Evolutionary conservation across 2,888 invertebrate genomes (phyloP).

Genomic region (Myopa tessellatipennis): DNA sequence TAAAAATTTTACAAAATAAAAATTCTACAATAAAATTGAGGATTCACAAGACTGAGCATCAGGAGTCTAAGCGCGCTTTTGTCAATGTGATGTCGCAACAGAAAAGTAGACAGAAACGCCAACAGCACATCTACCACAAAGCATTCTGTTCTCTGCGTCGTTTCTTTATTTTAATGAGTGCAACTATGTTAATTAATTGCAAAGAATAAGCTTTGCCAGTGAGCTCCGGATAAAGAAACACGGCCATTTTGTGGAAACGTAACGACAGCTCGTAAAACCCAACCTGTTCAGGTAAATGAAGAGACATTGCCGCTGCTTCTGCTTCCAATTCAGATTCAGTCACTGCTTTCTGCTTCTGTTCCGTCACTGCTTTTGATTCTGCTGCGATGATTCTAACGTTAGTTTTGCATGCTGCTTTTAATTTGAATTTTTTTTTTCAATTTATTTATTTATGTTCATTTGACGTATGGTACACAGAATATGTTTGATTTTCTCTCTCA

Average conservation of each 20-base stretch:
- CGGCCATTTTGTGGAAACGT: neutral
- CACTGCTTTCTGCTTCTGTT: too few species aligned
- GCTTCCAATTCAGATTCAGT: too few species aligned
- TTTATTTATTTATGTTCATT: too few species aligned
- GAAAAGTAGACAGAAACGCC: neutral
- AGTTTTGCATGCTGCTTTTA: too few species aligned
- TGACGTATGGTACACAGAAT: too few species aligned
- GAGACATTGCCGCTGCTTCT: neutral
- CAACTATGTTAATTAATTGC: neutral
- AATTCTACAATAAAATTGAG: neutral
- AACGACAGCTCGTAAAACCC: neutral
- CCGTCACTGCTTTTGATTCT: too few species aligned
- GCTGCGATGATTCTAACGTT: too few species aligned
- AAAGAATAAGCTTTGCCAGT: neutral
- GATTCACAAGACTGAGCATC: too few species aligned
- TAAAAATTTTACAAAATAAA: neutral
- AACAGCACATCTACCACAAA: neutral
- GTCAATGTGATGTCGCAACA: neutral
- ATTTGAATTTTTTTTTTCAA: too few species aligned
- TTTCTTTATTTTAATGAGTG: neutral
- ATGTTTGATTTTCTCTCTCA: too few species aligned
- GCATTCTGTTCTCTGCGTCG: neutral
- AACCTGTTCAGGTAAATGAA: neutral
- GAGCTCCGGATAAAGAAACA: neutral
- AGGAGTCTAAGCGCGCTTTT: too few species aligned